phyloP scores from a whole-genome alignment of 2,797 vertebrate genomes.

The Avahi laniger region DNA sequence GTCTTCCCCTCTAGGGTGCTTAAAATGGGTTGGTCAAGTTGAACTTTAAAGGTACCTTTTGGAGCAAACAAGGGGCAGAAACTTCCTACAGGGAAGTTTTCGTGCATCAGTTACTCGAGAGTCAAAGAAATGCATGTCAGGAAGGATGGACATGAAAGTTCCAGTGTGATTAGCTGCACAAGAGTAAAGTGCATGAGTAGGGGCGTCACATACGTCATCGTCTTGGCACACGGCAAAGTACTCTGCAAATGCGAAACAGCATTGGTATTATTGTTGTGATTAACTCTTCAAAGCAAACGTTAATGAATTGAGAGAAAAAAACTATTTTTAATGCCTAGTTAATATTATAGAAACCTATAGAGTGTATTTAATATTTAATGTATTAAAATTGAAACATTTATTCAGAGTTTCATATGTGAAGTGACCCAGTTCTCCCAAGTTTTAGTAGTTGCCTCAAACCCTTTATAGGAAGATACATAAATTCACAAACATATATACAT shows the following conservation, averaged over 20 bases:
- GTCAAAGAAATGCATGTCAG: background rate
- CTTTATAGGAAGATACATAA: background rate
- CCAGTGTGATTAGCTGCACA: background rate
- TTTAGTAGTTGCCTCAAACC: background rate
- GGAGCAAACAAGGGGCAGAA: background rate
- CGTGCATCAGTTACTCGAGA: background rate
- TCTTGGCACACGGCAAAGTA: background rate
- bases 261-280: background rate
- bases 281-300: background rate
- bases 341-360: background rate
- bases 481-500: background rate
- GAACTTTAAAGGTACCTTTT: background rate
- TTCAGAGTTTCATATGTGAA: background rate
- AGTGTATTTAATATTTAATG: conserved; percentile 28
- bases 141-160: background rate
- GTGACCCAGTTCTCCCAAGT: background rate
- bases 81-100: background rate
- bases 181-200: background rate
- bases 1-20: background rate
- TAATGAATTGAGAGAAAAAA: background rate
- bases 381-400: conserved; percentile 20
- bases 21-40: background rate
- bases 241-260: background rate
- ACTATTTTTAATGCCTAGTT: background rate
- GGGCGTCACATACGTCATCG: background rate